These are phyloP conservation scores for Zaprionus inermis DNA, from an alignment of 1,140 invertebrate species.

Conservation along the genomic window DNA sequence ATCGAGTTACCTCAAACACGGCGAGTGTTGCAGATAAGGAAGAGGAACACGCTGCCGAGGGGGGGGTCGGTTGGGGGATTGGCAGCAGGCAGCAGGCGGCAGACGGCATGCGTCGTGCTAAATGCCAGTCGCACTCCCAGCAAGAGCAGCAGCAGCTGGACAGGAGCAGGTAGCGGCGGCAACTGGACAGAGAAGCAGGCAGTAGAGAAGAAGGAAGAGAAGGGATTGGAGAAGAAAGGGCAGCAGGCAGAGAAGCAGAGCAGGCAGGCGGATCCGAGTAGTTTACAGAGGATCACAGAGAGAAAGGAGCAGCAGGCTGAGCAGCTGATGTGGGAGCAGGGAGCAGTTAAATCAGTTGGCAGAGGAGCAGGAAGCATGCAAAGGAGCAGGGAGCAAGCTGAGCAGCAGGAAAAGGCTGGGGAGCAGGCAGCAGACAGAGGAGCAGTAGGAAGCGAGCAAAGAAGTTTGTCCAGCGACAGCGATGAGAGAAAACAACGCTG, in stretches of 20 bases:
- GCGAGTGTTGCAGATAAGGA: conserved; percentile 53
- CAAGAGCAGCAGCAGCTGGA: conserved; percentile 20
- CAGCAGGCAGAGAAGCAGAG: not conserved
- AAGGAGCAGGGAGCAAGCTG: not conserved
- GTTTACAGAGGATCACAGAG: not conserved
- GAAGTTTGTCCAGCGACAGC: not conserved
- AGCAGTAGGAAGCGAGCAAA: not conserved
- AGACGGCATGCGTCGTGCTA: conserved; percentile 57
- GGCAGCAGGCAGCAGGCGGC: conserved; percentile 34
- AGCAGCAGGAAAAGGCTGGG: not conserved
- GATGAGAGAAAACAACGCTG: not conserved
- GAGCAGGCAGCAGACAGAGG: not conserved
- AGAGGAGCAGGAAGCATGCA: not conserved
- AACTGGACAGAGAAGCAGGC: not conserved
- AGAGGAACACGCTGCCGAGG: conserved; percentile 19
- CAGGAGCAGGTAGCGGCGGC: not conserved
- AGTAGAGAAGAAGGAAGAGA: too few relatives aligned
- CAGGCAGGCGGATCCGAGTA: not conserved
- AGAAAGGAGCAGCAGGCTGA: too few relatives aligned
- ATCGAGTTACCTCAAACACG: conserved; percentile 63
- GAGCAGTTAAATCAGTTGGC: too few relatives aligned
- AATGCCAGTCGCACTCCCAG: conserved; percentile 57
- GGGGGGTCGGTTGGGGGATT: conserved; percentile 20
- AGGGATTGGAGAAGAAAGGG: too few relatives aligned
- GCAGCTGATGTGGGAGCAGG: not conserved